phyloP scores from a whole-genome alignment of 2,797 vertebrate genomes.

The Hemibagrus guttatus region DNA sequence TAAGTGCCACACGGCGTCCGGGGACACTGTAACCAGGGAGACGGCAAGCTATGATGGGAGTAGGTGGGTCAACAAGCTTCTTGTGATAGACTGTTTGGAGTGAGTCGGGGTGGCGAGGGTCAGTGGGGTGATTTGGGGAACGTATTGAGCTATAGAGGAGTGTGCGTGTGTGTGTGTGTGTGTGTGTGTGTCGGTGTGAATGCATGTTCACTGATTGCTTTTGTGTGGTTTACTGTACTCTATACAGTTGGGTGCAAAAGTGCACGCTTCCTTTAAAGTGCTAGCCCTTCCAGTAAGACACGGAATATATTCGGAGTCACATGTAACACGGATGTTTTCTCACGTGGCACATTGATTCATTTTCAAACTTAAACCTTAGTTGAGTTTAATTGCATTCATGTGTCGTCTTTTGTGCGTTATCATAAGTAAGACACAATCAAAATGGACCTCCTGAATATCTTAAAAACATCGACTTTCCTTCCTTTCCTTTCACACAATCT shows the following conservation, averaged over 20 bases:
- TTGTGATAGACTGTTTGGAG: slow-evolving; percentile 61
- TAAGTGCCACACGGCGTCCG: slow-evolving; percentile 55
- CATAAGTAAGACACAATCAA: too few relatives aligned
- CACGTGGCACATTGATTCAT: neutral
- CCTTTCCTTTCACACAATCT: neutral
- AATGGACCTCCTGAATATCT: neutral
- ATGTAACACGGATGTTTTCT: too few relatives aligned
- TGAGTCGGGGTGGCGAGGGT: slow-evolving; percentile 25
- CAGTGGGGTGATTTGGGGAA: slow-evolving; percentile 18
- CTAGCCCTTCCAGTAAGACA: neutral
- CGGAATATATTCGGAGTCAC: neutral
- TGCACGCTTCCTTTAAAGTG: neutral
- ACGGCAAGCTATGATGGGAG: slow-evolving; percentile 52
- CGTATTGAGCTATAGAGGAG: neutral
- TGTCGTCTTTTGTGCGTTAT: too few relatives aligned
- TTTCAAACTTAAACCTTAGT: neutral
- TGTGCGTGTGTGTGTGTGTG: slow-evolving; percentile 34
- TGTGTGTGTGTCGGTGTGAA: slow-evolving; percentile 68
- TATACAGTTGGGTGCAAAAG: neutral
- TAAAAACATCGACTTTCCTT: neutral
- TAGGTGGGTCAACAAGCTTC: slow-evolving; percentile 67
- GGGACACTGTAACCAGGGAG: slow-evolving; percentile 59
- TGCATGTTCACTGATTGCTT: neutral
- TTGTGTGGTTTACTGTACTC: neutral
- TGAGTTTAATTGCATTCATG: neutral